phyloP scores from a whole-genome alignment of 2,113 vertebrate genomes.

The Takifugu flavidus region DNA sequence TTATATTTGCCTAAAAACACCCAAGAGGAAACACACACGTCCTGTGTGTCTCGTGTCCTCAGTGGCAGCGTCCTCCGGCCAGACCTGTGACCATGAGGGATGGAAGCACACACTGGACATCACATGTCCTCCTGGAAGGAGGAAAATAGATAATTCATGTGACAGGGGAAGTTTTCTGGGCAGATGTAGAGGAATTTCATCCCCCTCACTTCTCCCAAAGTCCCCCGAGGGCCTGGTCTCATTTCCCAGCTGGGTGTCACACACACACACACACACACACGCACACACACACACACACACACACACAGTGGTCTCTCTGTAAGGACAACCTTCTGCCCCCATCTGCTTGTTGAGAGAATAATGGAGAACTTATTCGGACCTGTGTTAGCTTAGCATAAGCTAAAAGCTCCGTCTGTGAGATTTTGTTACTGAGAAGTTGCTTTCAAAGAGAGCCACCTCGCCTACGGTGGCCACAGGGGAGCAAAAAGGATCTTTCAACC shows the following conservation, averaged over 20 bases:
- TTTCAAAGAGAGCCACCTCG: too few relatives aligned
- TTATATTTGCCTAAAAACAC: too few relatives aligned
- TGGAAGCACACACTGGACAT: conserved; percentile 4
- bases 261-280: conserved; percentile 26
- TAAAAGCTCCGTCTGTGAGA: too few relatives aligned
- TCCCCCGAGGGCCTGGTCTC: conserved; percentile 19
- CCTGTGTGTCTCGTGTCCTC: too few relatives aligned
- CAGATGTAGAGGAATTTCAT: conserved; percentile 8
- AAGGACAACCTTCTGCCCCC: conserved; percentile 37
- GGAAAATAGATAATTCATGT: conserved; percentile 22
- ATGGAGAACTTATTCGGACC: background rate
- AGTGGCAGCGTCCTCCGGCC: too few relatives aligned
- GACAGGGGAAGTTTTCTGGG: conserved; percentile 7
- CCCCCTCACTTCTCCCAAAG: conserved; percentile 9
- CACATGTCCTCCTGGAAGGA: conserved; percentile 14
- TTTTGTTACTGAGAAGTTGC: too few relatives aligned
- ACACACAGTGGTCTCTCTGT: conserved; percentile 45
- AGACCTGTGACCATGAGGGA: background rate
- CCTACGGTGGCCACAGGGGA: too few relatives aligned
- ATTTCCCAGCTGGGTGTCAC: conserved; percentile 64
- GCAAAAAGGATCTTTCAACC: too few relatives aligned
- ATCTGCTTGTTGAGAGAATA: conserved; percentile 6
- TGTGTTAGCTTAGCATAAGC: too few relatives aligned
- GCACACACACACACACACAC: conserved; percentile 8
- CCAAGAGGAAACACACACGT: too few relatives aligned